These are phyloP conservation scores for Phrynosoma blainvillii DNA, from an alignment of 2,113 vertebrate species.

Conservation along the genomic window DNA sequence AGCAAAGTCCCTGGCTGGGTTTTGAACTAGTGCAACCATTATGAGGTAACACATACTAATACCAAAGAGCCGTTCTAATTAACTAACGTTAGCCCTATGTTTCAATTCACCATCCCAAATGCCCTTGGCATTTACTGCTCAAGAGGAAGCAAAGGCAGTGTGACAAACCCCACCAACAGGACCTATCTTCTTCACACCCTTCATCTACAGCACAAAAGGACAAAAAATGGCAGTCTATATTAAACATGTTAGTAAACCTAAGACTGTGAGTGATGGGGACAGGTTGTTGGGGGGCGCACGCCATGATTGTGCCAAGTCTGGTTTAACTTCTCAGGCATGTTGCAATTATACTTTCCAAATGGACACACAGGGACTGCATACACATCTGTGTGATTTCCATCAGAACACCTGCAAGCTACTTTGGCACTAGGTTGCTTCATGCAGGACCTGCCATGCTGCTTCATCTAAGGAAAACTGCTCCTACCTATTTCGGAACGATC, in stretches of 20 bases:
- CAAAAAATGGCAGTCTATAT: too few species aligned
- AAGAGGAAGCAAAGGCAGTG: too few species aligned
- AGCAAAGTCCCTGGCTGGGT: neutral
- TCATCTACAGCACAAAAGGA: too few species aligned
- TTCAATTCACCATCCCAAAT: neutral
- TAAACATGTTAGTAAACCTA: neutral
- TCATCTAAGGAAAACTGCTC: too few species aligned
- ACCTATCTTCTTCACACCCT: too few species aligned
- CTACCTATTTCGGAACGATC: too few species aligned
- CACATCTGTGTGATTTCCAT: too few species aligned
- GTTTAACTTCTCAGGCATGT: accelerated
- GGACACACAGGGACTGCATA: too few species aligned
- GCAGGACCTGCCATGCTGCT: neutral
- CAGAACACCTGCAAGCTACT: accelerated
- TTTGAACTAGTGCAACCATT: neutral
- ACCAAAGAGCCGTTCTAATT: neutral
- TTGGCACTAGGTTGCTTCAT: accelerated
- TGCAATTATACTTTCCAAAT: accelerated
- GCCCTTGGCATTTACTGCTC: too few species aligned
- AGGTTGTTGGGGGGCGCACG: accelerated
- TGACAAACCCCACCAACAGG: too few species aligned
- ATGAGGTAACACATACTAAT: neutral
- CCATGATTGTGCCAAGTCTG: accelerated
- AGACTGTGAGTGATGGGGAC: too few species aligned
- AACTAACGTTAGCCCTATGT: accelerated